phyloP scores from a whole-genome alignment of 2,888 invertebrate genomes.

The Cryptocheilus praepositus region DNA sequence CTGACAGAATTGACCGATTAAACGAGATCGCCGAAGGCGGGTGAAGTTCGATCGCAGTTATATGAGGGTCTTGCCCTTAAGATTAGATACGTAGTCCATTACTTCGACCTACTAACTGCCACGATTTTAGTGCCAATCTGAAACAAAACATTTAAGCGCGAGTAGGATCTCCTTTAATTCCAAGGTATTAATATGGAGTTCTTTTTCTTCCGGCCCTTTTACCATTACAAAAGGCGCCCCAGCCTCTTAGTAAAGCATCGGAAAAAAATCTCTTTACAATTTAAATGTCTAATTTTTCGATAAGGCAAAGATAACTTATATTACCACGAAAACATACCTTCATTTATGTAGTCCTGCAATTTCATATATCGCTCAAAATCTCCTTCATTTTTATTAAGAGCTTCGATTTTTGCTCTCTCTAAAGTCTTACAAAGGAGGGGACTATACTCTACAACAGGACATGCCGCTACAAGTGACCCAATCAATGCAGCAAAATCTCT shows the following conservation, averaged over 20 bases:
- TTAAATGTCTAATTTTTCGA: no score
- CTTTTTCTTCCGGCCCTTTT: not conserved
- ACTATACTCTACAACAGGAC: slow-evolving; percentile 12
- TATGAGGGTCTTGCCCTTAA: no score
- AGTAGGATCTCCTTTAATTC: slow-evolving; percentile 4
- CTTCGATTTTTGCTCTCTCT: not conserved
- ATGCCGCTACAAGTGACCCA: slow-evolving; percentile 30
- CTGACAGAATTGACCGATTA: no score
- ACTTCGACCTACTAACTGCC: no score
- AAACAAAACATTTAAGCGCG: no score
- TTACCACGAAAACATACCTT: not conserved
- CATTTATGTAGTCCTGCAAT: not conserved
- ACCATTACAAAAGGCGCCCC: slow-evolving; percentile 1
- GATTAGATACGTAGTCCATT: no score
- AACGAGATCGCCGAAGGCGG: no score
- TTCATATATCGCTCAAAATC: not conserved
- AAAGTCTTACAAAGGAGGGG: not conserved
- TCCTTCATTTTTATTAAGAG: not conserved
- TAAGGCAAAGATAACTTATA: no score
- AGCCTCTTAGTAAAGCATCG: slow-evolving; percentile 12
- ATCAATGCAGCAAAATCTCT: slow-evolving; percentile 33
- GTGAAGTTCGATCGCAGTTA: no score
- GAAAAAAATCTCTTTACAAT: no score
- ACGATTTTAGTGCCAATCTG: no score
- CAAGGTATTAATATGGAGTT: slow-evolving; percentile 10